Evolutionary conservation across 2,113 vertebrate species (phyloP).

Genomic region (Synchiropus splendidus): DNA sequence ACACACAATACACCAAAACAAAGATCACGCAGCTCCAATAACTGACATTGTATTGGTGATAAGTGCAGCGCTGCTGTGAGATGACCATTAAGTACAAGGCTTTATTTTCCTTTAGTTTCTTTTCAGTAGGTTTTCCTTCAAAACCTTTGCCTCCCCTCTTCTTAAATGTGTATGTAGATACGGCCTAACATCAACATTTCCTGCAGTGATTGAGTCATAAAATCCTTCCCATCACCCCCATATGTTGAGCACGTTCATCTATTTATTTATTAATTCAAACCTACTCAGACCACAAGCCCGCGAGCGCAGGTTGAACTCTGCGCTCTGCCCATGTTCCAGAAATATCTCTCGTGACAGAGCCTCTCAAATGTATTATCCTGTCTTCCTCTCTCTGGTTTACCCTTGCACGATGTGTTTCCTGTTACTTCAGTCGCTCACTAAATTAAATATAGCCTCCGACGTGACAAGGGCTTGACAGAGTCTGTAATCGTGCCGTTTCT

Average conservation of each 20-base stretch:
- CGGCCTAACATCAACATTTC: too few species aligned
- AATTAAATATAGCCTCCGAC: constrained; percentile 39
- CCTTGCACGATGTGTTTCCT: constrained; percentile 13
- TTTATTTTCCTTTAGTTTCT: too few species aligned
- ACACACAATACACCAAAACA: too few species aligned
- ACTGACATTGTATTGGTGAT: too few species aligned
- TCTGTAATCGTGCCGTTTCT: constrained; percentile 14
- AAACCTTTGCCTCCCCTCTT: too few species aligned
- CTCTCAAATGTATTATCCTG: constrained; percentile 13
- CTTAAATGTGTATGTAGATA: too few species aligned
- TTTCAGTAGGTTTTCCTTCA: too few species aligned
- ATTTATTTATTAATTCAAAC: constrained; percentile 25
- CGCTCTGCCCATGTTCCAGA: constrained; percentile 24
- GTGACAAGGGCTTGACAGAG: constrained; percentile 17
- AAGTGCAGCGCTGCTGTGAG: too few species aligned
- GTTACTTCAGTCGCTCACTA: constrained; percentile 17
- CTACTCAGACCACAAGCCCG: constrained; percentile 2
- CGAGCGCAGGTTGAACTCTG: constrained; percentile 8
- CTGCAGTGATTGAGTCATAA: too few species aligned
- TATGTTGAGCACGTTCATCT: background rate
- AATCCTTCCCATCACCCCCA: too few species aligned
- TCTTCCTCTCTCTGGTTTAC: constrained; percentile 12
- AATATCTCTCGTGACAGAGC: constrained; percentile 23
- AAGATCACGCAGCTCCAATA: too few species aligned
- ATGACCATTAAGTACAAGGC: too few species aligned